Conservation (phyloP, 2,113 vertebrate species). For the Toxotes chatareus region DNA sequence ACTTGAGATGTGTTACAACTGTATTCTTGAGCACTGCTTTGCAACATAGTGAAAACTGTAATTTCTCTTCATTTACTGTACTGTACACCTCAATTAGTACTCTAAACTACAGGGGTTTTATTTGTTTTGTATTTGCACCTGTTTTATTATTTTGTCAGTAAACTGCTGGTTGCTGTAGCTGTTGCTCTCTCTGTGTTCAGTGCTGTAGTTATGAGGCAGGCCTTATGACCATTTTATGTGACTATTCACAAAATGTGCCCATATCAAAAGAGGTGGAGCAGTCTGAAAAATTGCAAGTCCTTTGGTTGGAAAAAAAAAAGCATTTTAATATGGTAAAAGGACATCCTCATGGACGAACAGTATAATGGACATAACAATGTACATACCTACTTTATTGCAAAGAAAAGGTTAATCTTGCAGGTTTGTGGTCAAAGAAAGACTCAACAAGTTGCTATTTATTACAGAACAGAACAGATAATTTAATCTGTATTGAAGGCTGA, state of each 20-base stretch:
- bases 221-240: too few species aligned
- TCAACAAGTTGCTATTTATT: too few species aligned
- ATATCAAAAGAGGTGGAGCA: background rate
- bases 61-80: constrained; percentile 19
- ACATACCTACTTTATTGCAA: background rate
- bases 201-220: background rate
- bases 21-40: constrained; percentile 14
- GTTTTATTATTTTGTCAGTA: constrained; percentile 50
- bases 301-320: background rate
- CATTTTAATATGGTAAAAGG: too few species aligned
- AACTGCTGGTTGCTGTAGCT: constrained; percentile 51
- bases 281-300: background rate
- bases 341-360: background rate
- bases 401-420: background rate
- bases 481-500: too few species aligned
- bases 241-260: too few species aligned
- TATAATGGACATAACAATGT: background rate
- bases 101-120: background rate
- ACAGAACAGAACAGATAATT: too few species aligned
- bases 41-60: constrained; percentile 21
- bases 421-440: background rate
- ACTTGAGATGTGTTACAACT: constrained; percentile 6
- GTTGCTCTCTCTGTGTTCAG: constrained; percentile 35
- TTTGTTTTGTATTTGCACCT: constrained; percentile 44
- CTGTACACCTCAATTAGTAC: constrained; percentile 1